phyloP scores from a whole-genome alignment of 2,113 vertebrate genomes.

The Thamnaconus septentrionalis region DNA sequence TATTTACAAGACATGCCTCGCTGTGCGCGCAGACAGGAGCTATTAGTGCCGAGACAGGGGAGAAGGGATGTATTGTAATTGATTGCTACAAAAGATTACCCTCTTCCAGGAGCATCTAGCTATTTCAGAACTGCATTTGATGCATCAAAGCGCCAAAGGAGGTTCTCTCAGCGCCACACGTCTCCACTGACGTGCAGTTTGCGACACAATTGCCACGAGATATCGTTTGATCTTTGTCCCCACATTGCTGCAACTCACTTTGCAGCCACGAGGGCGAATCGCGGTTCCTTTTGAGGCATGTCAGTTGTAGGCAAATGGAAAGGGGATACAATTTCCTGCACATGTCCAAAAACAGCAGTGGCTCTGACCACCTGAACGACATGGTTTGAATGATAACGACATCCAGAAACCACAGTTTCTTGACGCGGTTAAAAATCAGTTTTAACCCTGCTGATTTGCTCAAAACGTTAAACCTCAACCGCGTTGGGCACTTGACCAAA shows the following conservation, averaged over 20 bases:
- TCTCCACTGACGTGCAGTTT: constrained; percentile 63
- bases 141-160: constrained; percentile 59
- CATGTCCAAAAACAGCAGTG: constrained; percentile 47
- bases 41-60: constrained; percentile 70
- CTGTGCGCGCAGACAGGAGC: constrained; percentile 62
- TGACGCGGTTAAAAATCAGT: constrained; percentile 3
- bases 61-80: constrained; percentile 72
- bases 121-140: constrained; percentile 69
- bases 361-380: constrained; percentile 57
- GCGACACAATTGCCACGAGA: constrained; percentile 70
- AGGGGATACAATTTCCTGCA: constrained; percentile 34
- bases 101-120: constrained; percentile 64
- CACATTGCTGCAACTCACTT: constrained; percentile 59
- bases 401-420: constrained; percentile 25
- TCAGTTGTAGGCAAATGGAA: constrained; percentile 55
- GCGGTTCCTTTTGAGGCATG: constrained; percentile 60
- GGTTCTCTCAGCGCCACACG: constrained; percentile 50
- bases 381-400: constrained; percentile 65
- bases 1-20: constrained; percentile 71
- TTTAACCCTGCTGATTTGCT: constrained; percentile 2
- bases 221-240: constrained; percentile 67
- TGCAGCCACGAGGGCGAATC: constrained; percentile 54
- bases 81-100: constrained; percentile 79
- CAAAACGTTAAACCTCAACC: constrained; percentile 24
- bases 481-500: constrained; percentile 12